phyloP scores from a whole-genome alignment of 2,888 invertebrate genomes.

The Drosophila kokeensis region DNA sequence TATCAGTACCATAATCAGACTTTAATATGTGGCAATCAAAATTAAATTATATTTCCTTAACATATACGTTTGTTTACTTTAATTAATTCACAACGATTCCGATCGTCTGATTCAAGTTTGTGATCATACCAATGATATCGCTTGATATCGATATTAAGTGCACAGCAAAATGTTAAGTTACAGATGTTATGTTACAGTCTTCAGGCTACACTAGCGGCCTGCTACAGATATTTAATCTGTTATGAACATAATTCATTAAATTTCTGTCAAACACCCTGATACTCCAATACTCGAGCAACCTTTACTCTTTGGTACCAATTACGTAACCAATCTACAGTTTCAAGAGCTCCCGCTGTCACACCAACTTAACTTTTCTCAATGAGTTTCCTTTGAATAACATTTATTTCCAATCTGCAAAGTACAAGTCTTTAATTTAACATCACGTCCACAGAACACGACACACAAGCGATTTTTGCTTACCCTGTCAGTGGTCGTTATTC shows the following conservation, averaged over 20 bases:
- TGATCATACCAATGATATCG: not conserved
- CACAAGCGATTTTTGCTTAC: not conserved
- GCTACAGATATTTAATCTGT: not conserved
- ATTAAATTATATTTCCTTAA: not conserved
- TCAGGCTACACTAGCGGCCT: not conserved
- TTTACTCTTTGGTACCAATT: not conserved
- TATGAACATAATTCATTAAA: not conserved
- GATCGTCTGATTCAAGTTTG: not conserved
- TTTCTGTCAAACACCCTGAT: not conserved
- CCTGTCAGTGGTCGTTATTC: not conserved
- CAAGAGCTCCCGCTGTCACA: not conserved
- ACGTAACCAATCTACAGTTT: not conserved
- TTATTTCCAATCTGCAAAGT: not conserved
- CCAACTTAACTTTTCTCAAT: not conserved
- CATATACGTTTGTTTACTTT: not conserved
- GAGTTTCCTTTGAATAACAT: not conserved
- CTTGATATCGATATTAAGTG: not conserved
- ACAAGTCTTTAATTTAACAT: not conserved
- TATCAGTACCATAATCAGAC: not conserved
- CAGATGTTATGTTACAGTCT: not conserved
- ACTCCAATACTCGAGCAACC: not conserved
- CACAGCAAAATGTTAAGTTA: not conserved
- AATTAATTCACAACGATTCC: not conserved
- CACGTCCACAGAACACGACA: not conserved
- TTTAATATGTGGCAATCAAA: not conserved